These are phyloP conservation scores for Gallinago paraguaiae DNA, from an alignment of 2,113 vertebrate genomes.

Conservation along the genomic window DNA sequence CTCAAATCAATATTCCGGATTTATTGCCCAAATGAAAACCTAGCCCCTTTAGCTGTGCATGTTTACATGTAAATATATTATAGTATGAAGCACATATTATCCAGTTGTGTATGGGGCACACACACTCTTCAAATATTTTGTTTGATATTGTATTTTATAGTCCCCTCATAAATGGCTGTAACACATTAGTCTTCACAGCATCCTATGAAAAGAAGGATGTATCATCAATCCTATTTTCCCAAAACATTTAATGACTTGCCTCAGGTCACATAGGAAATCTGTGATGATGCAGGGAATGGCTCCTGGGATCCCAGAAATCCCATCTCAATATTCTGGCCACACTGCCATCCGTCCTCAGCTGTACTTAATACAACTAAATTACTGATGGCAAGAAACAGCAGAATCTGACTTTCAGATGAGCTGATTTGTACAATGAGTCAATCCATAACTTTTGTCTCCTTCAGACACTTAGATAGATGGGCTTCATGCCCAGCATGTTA, in stretches of 20 bases:
- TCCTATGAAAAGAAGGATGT: neutral
- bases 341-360: neutral
- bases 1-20: neutral
- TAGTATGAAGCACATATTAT: rapidly evolving
- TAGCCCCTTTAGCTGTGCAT: rapidly evolving
- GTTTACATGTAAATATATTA: rapidly evolving
- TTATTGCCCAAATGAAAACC: neutral
- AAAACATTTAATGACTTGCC: neutral
- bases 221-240: neutral
- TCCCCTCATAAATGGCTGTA: neutral
- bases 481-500: constrained; percentile 66
- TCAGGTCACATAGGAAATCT: neutral
- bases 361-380: constrained; percentile 35
- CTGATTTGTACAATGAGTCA: constrained; percentile 53
- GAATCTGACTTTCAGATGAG: constrained; percentile 59
- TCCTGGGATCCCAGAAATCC: neutral
- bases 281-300: neutral
- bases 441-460: constrained; percentile 71
- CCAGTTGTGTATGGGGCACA: rapidly evolving
- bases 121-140: rapidly evolving
- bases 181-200: neutral
- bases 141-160: rapidly evolving
- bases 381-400: constrained; percentile 30
- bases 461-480: constrained; percentile 69
- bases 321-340: neutral